A percentile compares a stretch with the other conserved stretches of the same genome.
phyloP scores from a whole-genome alignment of 2,797 vertebrate species.

The Silurus lanzhouensis region DNA sequence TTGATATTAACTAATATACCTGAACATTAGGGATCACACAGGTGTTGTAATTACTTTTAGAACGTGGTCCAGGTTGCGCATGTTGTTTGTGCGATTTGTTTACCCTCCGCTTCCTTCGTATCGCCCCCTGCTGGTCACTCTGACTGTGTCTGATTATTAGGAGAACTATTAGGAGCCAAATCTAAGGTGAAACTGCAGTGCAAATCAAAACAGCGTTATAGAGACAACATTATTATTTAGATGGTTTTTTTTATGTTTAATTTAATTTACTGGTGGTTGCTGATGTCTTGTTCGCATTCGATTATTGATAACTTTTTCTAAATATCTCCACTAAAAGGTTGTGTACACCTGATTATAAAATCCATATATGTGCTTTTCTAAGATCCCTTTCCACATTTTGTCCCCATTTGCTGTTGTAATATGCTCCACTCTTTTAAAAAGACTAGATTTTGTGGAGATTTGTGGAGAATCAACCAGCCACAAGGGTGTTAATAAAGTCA shows the following conservation, averaged over 20 bases:
- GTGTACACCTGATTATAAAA: too few species aligned
- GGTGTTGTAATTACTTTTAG: constrained; percentile 40
- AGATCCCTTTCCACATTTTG: too few species aligned
- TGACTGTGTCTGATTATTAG: neutral
- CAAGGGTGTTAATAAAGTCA: too few species aligned
- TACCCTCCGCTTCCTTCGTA: neutral
- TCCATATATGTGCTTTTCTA: too few species aligned
- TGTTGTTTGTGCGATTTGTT: constrained; percentile 24
- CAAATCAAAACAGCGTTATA: neutral
- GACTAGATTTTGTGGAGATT: too few species aligned
- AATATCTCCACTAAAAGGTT: neutral
- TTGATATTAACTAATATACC: constrained; percentile 36
- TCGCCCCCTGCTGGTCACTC: constrained; percentile 23
- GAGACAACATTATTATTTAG: neutral
- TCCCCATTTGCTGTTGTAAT: too few species aligned
- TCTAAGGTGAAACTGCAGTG: neutral
- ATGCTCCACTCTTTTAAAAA: too few species aligned
- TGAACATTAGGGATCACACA: constrained; percentile 27
- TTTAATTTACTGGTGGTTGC: too few species aligned
- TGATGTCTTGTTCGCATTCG: too few species aligned
- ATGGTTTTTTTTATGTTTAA: too few species aligned
- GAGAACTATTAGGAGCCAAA: neutral
- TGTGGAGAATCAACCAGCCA: too few species aligned
- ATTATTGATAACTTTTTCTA: too few species aligned
- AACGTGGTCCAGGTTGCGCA: neutral